Base-by-base conservation (phyloP, 2,888 invertebrate species). In the Drosophila kuntzei region DNA sequence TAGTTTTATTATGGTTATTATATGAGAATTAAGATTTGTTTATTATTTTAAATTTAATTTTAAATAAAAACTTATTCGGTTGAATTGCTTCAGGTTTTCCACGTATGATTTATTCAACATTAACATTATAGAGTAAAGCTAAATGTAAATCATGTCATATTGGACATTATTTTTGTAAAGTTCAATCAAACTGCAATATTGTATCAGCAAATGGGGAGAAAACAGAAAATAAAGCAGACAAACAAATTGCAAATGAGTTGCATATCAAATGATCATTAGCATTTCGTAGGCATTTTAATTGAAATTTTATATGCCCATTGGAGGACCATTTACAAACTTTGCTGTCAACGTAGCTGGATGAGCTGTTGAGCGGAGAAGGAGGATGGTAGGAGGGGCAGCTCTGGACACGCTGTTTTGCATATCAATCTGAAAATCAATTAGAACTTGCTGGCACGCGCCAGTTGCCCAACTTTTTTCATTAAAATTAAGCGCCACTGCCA, bases 351-450 rank as follows among this genome's bases (percentile, higher is more conserved):
- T n/a, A 14, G 57, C 46, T 58, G 61, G 55, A 59, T 76, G 37
- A 55, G 36, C 41, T 8, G 32, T 18, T 34, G 32, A 8, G 39
- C 1, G 2, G 37, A 9, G 18, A 16, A n/a, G 29, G 6, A 29
- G 18, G 5, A n/a, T 51, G 57, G 37, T 11, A n/a, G 32, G 11
- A 14, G 18, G 16, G 39, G 34, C 32, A 54, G 53, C 43, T 72
- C 46, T 68, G 79, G 78, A 72, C 79, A 62, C 66, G 67, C 78
- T 78, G 87, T 66, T 89, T 86, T 89, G 85, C 85, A 89, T 86
- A 89, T 86, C 89, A 86, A 86, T 86, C 88, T 87, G 71, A 87
- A 86, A 89, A 86, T 86, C 85, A 86, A 89, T 86, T 86, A 89
- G 89, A 89, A 84, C 78, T 85, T 87, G 73, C 79, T 51, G 81